phyloP scores from a whole-genome alignment of 2,113 vertebrate genomes.

The Megaceryle torquata region DNA sequence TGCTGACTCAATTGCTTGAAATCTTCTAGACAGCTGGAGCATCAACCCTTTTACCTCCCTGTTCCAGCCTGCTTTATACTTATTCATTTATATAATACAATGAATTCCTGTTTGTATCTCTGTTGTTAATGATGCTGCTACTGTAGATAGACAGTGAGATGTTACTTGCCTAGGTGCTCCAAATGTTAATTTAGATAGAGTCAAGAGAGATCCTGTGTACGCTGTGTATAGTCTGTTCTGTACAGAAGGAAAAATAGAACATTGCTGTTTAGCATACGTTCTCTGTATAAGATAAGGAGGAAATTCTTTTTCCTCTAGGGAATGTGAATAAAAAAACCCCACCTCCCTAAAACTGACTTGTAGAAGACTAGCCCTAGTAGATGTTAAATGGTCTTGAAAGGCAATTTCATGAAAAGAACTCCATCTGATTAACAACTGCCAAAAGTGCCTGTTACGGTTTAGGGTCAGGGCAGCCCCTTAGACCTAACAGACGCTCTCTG shows the following conservation, averaged over 20 bases:
- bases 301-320: neutral
- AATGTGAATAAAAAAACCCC: neutral
- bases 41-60: neutral
- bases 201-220: neutral
- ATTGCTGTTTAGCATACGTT: rapidly evolving
- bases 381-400: neutral
- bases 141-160: neutral
- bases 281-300: neutral
- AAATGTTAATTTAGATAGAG: neutral
- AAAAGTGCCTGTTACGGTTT: no score
- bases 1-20: neutral
- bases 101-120: neutral
- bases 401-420: neutral
- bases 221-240: neutral
- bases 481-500: no score
- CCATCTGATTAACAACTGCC: neutral
- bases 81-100: neutral
- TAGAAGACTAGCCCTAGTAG: neutral
- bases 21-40: neutral
- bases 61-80: neutral
- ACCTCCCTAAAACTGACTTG: neutral
- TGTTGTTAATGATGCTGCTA: neutral
- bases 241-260: neutral
- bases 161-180: neutral
- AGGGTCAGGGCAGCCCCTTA: no score